phyloP scores from a whole-genome alignment of 2,888 invertebrate species.

The Eledona agricola region DNA sequence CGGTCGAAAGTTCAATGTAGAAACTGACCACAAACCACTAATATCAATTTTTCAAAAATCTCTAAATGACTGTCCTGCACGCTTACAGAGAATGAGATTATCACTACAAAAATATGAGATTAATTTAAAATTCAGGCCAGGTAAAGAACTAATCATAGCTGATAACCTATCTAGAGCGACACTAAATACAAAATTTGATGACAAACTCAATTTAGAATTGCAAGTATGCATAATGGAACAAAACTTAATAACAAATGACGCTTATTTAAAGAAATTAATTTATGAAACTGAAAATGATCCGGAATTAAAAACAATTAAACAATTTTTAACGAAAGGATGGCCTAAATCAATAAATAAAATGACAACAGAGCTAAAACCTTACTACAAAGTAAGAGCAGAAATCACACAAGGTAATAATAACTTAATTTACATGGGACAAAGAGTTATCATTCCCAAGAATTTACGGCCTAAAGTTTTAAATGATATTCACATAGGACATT shows the following conservation, averaged over 20 bases:
- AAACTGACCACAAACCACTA: slow-evolving; percentile 27
- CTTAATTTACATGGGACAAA: slow-evolving; percentile 40
- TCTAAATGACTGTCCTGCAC: slow-evolving; percentile 18
- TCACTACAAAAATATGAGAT: slow-evolving; percentile 29
- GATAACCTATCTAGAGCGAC: slow-evolving; percentile 29
- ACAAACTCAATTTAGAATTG: slow-evolving; percentile 26
- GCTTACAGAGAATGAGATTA: slow-evolving; percentile 25
- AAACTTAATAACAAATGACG: slow-evolving; percentile 29
- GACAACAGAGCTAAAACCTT: slow-evolving; percentile 18
- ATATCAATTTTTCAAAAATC: slow-evolving; percentile 21
- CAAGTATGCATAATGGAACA: slow-evolving; percentile 33
- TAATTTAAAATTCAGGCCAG: slow-evolving; percentile 25
- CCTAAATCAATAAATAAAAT: slow-evolving; percentile 17
- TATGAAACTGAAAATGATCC: slow-evolving; percentile 34
- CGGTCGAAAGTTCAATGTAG: slow-evolving; percentile 8
- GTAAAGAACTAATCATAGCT: slow-evolving; percentile 31
- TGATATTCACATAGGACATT: slow-evolving; percentile 43
- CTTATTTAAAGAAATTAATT: slow-evolving; percentile 31
- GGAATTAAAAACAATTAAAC: slow-evolving; percentile 40
- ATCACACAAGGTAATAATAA: slow-evolving; percentile 32
- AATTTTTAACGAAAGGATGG: slow-evolving; percentile 39
- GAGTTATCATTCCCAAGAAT: slow-evolving; percentile 42
- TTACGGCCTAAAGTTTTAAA: slow-evolving; percentile 41
- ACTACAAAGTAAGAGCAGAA: slow-evolving; percentile 33
- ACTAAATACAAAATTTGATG: slow-evolving; percentile 23